A percentile compares a stretch with the other conserved stretches of the same genome.
Conservation (phyloP, 2,888 invertebrate species). For the Mystacides longicornis region DNA sequence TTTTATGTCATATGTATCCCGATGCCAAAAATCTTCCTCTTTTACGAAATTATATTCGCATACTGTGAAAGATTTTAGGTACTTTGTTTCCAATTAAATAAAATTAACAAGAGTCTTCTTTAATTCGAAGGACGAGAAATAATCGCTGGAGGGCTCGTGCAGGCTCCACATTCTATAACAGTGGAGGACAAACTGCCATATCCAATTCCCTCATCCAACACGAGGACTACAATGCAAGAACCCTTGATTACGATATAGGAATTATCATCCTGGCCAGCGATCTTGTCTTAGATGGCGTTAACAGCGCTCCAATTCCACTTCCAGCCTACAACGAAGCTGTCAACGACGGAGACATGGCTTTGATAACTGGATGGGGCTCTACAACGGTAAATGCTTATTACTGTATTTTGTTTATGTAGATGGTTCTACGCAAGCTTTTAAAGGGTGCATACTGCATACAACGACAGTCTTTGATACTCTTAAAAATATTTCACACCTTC, state of each 20-base stretch:
- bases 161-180: constrained; percentile 30
- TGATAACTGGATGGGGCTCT: constrained; percentile 41
- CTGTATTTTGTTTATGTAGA: too few relatives aligned
- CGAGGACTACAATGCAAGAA: constrained; percentile 31
- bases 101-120: too few relatives aligned
- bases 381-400: not conserved
- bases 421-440: too few relatives aligned
- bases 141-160: constrained; percentile 14
- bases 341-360: constrained; percentile 35
- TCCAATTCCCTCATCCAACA: constrained; percentile 33
- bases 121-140: too few relatives aligned
- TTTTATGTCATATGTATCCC: too few relatives aligned
- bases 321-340: constrained; percentile 31
- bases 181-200: constrained; percentile 37
- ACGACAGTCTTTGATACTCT: too few relatives aligned
- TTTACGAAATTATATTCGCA: too few relatives aligned
- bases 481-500: too few relatives aligned
- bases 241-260: constrained; percentile 38
- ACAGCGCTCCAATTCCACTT: constrained; percentile 31
- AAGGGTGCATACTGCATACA: too few relatives aligned
- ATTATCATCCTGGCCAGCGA: constrained; percentile 32
- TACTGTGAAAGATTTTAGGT: too few relatives aligned
- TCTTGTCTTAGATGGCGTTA: constrained; percentile 35
- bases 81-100: too few relatives aligned
- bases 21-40: too few relatives aligned